phyloP scores from a whole-genome alignment of 2,113 vertebrate species.

The Oncorhynchus gorbuscha region DNA sequence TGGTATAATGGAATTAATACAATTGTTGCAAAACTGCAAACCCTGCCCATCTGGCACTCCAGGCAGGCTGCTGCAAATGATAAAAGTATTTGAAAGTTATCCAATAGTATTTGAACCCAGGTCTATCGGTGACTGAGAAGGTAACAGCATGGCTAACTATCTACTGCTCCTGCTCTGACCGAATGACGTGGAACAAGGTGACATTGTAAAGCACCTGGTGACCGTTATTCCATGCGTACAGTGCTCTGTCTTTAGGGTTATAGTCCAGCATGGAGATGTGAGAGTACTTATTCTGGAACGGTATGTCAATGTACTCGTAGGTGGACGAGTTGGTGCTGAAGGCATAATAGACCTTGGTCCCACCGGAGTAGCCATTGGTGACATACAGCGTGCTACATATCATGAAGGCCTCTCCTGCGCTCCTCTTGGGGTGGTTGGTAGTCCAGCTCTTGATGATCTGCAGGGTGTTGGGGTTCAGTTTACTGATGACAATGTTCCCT shows the following conservation, averaged over 20 bases:
- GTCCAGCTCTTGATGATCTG: constrained; percentile 85
- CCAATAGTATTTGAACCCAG: no score
- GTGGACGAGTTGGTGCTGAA: constrained; percentile 89
- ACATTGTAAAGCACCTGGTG: constrained; percentile 91
- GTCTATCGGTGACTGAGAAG: no score
- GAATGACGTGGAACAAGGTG: constrained; percentile 87
- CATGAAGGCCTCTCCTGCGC: constrained; percentile 87
- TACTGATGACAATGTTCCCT: constrained; percentile 89
- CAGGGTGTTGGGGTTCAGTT: constrained; percentile 83
- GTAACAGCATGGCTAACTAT: neutral
- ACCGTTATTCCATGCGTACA: constrained; percentile 92
- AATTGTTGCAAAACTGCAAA: no score
- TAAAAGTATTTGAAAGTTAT: no score
- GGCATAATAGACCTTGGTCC: constrained; percentile 91
- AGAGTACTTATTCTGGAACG: constrained; percentile 88
- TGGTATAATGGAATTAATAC: no score
- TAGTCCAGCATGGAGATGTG: constrained; percentile 95
- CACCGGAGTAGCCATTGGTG: constrained; percentile 89
- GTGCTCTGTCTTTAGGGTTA: constrained; percentile 86
- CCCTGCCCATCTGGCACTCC: no score
- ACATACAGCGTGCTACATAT: constrained; percentile 89
- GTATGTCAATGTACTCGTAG: constrained; percentile 91
- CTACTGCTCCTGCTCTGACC: neutral
- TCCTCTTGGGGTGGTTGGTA: constrained; percentile 88
- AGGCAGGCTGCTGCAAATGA: no score